Evolutionary conservation across 92 coral and sea anemone genomes (phyloP).

Genomic region (Palythoa caribaeorum): DNA sequence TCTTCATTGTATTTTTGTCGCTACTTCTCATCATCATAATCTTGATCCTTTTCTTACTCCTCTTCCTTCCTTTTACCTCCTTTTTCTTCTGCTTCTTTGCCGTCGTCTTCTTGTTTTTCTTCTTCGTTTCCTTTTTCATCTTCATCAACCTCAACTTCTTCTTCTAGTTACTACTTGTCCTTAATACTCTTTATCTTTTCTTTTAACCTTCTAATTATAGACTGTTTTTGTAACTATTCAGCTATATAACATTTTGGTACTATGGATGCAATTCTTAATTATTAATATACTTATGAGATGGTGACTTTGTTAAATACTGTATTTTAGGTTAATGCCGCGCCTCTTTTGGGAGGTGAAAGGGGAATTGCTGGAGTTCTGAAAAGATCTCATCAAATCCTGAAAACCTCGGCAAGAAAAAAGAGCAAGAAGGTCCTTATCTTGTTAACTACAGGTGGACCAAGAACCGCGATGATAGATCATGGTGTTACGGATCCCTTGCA

Average conservation of each 20-base stretch:
- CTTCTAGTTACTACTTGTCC: no score
- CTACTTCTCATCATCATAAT: background rate
- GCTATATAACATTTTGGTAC: no score
- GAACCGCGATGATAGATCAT: background rate
- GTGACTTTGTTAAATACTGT: background rate
- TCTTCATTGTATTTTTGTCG: background rate
- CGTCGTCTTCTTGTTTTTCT: background rate
- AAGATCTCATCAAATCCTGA: background rate
- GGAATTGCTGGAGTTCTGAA: background rate
- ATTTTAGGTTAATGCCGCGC: background rate
- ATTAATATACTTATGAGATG: background rate
- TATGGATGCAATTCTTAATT: no score
- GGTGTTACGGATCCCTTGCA: slow-evolving; percentile 1
- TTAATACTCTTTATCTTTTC: no score
- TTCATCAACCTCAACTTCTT: no score
- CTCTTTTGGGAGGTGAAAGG: background rate
- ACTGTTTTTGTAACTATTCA: no score
- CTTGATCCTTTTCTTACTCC: no score
- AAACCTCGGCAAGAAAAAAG: background rate
- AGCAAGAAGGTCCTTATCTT: slow-evolving; percentile 23
- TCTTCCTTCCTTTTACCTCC: no score
- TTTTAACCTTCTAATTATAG: no score
- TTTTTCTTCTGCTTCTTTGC: no score
- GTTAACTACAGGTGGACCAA: slow-evolving; percentile 24
- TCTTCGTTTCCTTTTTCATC: background rate